A percentile compares a stretch with the other conserved stretches of the same genome.
These are phyloP conservation scores for Keiferia lycopersicella DNA, from an alignment of 2,888 invertebrate species.

Conservation along the genomic window DNA sequence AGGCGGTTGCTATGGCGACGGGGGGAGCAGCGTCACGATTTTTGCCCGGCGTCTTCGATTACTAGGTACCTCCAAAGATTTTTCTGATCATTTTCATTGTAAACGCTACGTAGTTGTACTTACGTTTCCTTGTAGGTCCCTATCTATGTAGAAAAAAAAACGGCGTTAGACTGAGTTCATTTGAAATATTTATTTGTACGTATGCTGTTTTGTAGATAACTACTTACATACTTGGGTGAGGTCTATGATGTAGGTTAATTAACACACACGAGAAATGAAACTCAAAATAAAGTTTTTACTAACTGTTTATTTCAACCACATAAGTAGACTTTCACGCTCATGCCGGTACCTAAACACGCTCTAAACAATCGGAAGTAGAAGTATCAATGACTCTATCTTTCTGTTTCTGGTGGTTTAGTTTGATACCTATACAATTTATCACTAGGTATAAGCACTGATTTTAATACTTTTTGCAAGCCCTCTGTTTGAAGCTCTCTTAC, in stretches of 20 bases:
- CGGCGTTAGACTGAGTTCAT: background rate
- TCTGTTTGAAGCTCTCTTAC: constrained; percentile 44
- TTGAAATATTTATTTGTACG: no score
- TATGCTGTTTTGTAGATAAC: no score
- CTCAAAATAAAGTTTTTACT: constrained; percentile 56
- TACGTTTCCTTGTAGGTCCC: background rate
- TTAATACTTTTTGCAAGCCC: constrained; percentile 15
- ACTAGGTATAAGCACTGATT: constrained; percentile 20
- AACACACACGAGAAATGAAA: constrained; percentile 38
- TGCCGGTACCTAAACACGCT: constrained; percentile 36
- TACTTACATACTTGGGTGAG: background rate
- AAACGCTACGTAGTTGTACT: constrained; percentile 20
- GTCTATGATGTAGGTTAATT: background rate
- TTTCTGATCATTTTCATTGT: constrained; percentile 55
- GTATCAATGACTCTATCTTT: constrained; percentile 27
- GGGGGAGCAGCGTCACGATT: constrained; percentile 63
- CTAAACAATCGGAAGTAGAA: constrained; percentile 33
- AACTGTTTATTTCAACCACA: constrained; percentile 77
- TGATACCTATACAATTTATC: constrained; percentile 23
- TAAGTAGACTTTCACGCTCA: constrained; percentile 56
- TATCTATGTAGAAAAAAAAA: background rate
- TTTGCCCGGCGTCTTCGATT: constrained; percentile 67
- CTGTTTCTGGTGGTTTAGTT: constrained; percentile 33
- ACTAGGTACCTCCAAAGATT: constrained; percentile 53
- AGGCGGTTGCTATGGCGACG: constrained; percentile 59